Base-by-base conservation (phyloP, 2,888 invertebrate genomes). In the Herminia tarsipennalis region DNA sequence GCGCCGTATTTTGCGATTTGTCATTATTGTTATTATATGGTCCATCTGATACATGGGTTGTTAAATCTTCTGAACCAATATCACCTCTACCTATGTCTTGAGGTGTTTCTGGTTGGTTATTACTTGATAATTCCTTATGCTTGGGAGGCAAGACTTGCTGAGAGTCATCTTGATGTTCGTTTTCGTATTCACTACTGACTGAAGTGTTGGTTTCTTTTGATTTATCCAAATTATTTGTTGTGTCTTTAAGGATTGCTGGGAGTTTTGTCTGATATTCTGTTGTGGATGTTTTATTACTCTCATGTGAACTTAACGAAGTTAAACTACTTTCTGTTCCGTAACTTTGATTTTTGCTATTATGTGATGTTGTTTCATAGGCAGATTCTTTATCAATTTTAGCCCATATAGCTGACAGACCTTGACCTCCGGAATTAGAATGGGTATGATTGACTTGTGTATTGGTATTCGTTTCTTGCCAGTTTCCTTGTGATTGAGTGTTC, bases 81-180 rank as follows among this genome's bases (percentile, higher is more conserved):
- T 77, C 76, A 67, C 67, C 76, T 6, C 76, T 71, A 2, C 75
- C 78, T 38, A 61, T 29, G 18, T 75, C 67, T 36, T 49, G 37
- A 6, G 56, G 28, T 5, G 18, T 40, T 25, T 59, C 47, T 37
- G 51, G 54, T 3, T 47, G 30, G 6, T 44, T 38, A 30, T 45
- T 30, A 5, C 29, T 34, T 22, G 12, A 17, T n/a, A 8, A 9
- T 3, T 16, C 18, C 12, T 8, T 43, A 32, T 14, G 2, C 5
- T 1, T 25, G 3, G 9, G n/a, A 2, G 17, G n/a, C 17, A 12
- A 24, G 3, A 4, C 14, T 1, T 13, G 2, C 9, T 35, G 24
- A 24, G 9, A 1, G 9, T 6, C 24, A 10, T 27, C 8, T 10
- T 16, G 14, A 6, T 14, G 12, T 10, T 8, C 16, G 1, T 10